These are phyloP conservation scores for Neoitamus cyanurus DNA, from an alignment of 2,888 invertebrate genomes.

Conservation along the genomic window DNA sequence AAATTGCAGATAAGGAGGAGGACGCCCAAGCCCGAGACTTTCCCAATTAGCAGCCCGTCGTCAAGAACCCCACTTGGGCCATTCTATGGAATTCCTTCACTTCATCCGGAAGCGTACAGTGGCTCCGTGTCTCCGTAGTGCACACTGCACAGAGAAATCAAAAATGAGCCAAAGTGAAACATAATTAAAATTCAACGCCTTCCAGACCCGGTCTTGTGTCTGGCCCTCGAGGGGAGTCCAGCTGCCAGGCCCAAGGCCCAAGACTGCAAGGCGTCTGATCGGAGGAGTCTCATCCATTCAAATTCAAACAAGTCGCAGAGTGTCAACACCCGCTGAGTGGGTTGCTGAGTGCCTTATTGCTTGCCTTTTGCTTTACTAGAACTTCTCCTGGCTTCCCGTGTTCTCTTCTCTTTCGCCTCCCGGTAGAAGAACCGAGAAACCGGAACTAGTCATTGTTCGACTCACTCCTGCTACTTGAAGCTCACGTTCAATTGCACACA, in stretches of 20 bases:
- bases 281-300: slow-evolving; percentile 17
- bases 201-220: background rate
- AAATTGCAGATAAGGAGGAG: background rate
- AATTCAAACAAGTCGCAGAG: slow-evolving; percentile 20
- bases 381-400: background rate
- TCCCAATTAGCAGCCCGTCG: background rate
- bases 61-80: background rate
- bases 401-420: background rate
- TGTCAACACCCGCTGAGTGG: slow-evolving; percentile 21
- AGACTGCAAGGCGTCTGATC: slow-evolving; percentile 18
- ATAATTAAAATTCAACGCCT: slow-evolving; percentile 20
- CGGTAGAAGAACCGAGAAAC: background rate
- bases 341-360: background rate
- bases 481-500: slow-evolving; percentile 34
- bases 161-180: slow-evolving; percentile 14
- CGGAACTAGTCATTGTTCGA: slow-evolving; percentile 16
- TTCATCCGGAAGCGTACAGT: background rate
- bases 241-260: background rate
- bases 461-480: background rate
- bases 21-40: background rate
- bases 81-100: background rate
- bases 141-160: background rate
- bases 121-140: background rate
- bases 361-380: slow-evolving; percentile 1
- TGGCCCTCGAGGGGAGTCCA: background rate